A percentile compares a stretch with the other conserved stretches of the same genome.
Evolutionary conservation across 2,113 vertebrate species (phyloP).

Genomic region (Antechinus flavipes): DNA sequence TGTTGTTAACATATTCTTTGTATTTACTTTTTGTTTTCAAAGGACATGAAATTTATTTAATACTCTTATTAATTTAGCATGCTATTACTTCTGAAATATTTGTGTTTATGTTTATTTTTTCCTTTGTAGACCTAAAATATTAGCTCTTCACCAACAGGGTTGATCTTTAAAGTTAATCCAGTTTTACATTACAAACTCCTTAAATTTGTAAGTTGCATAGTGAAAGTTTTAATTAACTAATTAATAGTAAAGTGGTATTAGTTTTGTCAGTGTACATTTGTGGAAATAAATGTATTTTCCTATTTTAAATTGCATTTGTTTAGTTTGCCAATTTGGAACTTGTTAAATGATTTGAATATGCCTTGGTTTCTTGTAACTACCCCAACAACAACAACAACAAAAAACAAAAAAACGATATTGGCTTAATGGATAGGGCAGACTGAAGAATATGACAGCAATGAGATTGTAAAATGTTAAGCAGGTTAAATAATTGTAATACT

Average conservation of each 20-base stretch:
- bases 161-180: constrained; percentile 45
- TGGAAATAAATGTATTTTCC: constrained; percentile 45
- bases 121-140: constrained; percentile 47
- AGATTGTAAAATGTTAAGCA: constrained; percentile 61
- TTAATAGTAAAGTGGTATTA: constrained; percentile 45
- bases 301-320: constrained; percentile 52
- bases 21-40: constrained; percentile 67
- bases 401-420: constrained; percentile 57
- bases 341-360: constrained; percentile 64
- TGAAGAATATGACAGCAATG: constrained; percentile 68
- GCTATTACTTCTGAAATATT: constrained; percentile 56
- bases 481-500: constrained; percentile 62
- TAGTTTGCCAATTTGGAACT: constrained; percentile 55
- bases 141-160: constrained; percentile 11
- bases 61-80: constrained; percentile 18
- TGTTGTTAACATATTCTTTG: constrained; percentile 49
- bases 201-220: constrained; percentile 49
- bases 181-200: constrained; percentile 46
- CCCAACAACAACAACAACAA: constrained; percentile 10
- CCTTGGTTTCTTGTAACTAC: constrained; percentile 44
- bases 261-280: constrained; percentile 36
- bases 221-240: constrained; percentile 54
- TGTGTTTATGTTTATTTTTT: constrained; percentile 12
- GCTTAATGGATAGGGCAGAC: constrained; percentile 70
- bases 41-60: constrained; percentile 47